Percentiles rank a stretch among this genome's conserved stretches.
Conservation (phyloP, 2,888 invertebrate genomes). For the Lasioglossum vierecki region DNA sequence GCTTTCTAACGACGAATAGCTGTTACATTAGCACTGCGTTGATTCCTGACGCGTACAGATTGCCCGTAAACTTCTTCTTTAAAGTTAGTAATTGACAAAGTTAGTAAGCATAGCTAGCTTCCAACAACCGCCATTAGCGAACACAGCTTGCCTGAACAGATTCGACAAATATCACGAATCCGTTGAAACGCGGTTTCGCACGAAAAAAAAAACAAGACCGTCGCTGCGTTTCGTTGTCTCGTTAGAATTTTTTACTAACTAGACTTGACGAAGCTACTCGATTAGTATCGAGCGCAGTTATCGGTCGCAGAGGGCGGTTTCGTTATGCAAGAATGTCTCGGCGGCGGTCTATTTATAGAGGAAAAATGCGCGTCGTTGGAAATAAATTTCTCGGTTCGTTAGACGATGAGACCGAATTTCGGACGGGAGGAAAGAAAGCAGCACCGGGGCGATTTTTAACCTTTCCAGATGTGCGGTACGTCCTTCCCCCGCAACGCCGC, state of each 20-base stretch:
- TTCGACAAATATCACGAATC: background rate
- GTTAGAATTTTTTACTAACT: background rate
- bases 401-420: constrained; percentile 29
- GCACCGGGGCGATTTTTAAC: constrained; percentile 70
- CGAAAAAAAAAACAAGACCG: background rate
- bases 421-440: constrained; percentile 45
- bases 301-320: background rate
- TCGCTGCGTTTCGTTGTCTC: background rate
- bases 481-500: background rate
- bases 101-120: background rate
- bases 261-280: too few relatives aligned
- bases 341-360: constrained; percentile 22
- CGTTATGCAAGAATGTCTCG: background rate
- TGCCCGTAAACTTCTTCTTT: background rate
- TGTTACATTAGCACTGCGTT: background rate
- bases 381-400: constrained; percentile 39
- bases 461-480: constrained; percentile 69
- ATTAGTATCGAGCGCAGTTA: background rate
- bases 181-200: background rate
- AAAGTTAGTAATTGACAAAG: background rate
- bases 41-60: background rate
- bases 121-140: background rate
- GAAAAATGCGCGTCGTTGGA: constrained; percentile 3
- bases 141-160: background rate
- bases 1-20: too few relatives aligned